Evolutionary conservation across 92 coral and sea anemone species (phyloP).

Genomic region (Ricordea florida): DNA sequence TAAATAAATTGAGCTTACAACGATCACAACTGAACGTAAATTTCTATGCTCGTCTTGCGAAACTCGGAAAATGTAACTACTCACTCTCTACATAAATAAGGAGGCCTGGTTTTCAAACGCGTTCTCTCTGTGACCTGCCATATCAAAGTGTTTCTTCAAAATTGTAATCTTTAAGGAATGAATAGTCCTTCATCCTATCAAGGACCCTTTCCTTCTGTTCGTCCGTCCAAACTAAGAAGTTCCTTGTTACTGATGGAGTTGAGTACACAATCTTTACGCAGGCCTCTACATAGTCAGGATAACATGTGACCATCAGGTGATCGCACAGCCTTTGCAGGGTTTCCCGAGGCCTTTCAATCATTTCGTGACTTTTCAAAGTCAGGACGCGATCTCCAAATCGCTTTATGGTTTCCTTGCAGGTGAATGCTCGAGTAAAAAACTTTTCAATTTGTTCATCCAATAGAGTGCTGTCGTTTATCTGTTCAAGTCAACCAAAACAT

Average conservation of each 20-base stretch:
- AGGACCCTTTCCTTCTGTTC: background rate
- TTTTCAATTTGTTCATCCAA: background rate
- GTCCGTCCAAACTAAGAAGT: constrained; percentile 6
- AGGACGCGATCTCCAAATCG: background rate
- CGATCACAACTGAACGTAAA: no score
- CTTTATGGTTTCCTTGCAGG: background rate
- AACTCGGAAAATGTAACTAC: no score
- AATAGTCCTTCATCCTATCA: background rate
- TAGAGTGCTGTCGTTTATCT: background rate
- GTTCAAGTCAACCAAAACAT: background rate
- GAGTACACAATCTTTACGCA: constrained; percentile 15
- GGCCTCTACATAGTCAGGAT: constrained; percentile 15
- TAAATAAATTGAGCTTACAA: no score
- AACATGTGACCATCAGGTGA: background rate
- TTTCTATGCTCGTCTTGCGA: no score
- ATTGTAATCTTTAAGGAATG: background rate
- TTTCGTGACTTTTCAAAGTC: background rate
- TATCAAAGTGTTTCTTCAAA: no score
- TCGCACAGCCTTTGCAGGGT: constrained; percentile 3
- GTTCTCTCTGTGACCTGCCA: no score
- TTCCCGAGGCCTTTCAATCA: background rate
- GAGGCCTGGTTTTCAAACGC: no score
- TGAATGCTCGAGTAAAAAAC: constrained; percentile 1
- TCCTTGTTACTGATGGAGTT: constrained; percentile 8
- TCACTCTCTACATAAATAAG: no score